Conservation (phyloP, 2,888 invertebrate genomes). For the Hemaris fuciformis region DNA sequence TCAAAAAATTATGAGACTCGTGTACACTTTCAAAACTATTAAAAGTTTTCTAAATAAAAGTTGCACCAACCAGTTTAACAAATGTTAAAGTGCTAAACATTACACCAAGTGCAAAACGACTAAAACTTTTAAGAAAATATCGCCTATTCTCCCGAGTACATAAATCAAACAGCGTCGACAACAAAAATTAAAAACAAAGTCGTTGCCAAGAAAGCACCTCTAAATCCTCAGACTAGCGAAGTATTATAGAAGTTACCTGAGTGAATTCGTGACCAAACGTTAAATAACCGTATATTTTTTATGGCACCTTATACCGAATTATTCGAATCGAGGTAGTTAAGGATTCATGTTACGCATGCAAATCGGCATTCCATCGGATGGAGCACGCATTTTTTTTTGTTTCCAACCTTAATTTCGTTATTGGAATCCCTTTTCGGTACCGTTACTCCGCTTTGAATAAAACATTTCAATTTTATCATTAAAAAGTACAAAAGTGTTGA, state of each 20-base stretch:
- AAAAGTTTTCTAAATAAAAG: neutral
- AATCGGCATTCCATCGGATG: slow-evolving; percentile 54
- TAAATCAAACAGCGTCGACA: neutral
- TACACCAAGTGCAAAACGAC: neutral
- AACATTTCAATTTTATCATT: slow-evolving; percentile 29
- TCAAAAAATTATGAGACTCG: too few relatives aligned
- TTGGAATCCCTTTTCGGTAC: slow-evolving; percentile 40
- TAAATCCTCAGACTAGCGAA: neutral
- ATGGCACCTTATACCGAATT: slow-evolving; percentile 55
- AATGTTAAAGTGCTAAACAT: neutral
- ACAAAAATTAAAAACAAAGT: slow-evolving; percentile 18
- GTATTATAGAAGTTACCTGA: slow-evolving; percentile 9
- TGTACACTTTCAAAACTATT: too few relatives aligned
- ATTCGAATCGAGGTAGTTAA: slow-evolving; percentile 56
- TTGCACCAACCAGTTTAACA: neutral
- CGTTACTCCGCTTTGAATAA: slow-evolving; percentile 38
- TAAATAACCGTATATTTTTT: slow-evolving; percentile 47
- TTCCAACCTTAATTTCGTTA: slow-evolving; percentile 52
- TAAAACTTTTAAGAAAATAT: neutral
- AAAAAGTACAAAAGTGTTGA: neutral
- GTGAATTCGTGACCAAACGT: slow-evolving; percentile 23
- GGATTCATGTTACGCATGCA: slow-evolving; percentile 61
- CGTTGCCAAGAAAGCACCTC: slow-evolving; percentile 16
- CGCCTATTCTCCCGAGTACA: slow-evolving; percentile 10
- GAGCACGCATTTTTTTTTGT: slow-evolving; percentile 37